Evolutionary conservation across 1,140 invertebrate genomes (phyloP).

Genomic region (Pseudomyrmex cubaensis): DNA sequence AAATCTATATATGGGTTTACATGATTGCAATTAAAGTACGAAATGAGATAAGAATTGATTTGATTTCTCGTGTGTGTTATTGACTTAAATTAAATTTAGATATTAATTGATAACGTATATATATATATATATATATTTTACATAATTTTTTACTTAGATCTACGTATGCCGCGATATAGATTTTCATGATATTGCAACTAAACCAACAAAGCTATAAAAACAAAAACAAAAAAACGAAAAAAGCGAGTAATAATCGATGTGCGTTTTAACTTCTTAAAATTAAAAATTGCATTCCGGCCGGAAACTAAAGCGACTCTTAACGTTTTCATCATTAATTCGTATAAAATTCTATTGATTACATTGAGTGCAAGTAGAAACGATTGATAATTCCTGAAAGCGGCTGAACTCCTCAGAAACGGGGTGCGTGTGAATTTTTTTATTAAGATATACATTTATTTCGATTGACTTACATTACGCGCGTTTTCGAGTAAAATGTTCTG

Average conservation of each 20-base stretch:
- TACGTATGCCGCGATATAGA: not conserved
- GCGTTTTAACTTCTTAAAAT: not conserved
- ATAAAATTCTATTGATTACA: conserved; percentile 12
- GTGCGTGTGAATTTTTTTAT: not conserved
- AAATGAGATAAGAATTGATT: too few relatives aligned
- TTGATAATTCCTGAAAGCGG: conserved; percentile 25
- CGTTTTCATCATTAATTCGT: not conserved
- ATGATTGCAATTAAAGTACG: conserved; percentile 3
- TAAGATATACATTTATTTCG: conserved; percentile 10
- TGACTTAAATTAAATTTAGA: too few relatives aligned
- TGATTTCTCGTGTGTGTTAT: too few relatives aligned
- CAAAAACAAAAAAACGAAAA: not conserved
- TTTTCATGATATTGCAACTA: conserved; percentile 12
- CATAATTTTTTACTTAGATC: too few relatives aligned
- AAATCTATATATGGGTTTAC: not conserved
- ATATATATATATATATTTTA: too few relatives aligned
- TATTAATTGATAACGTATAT: too few relatives aligned
- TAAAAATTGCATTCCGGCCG: conserved; percentile 70
- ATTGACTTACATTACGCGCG: not conserved
- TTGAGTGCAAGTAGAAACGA: not conserved
- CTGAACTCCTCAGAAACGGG: not conserved
- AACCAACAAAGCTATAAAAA: not conserved
- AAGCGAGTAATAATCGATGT: not conserved
- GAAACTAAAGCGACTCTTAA: conserved; percentile 16
- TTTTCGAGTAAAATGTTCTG: not conserved